A percentile compares a stretch with the other conserved stretches of the same genome.
phyloP scores from a whole-genome alignment of 2,113 vertebrate species.

The Nymphicus hollandicus region DNA sequence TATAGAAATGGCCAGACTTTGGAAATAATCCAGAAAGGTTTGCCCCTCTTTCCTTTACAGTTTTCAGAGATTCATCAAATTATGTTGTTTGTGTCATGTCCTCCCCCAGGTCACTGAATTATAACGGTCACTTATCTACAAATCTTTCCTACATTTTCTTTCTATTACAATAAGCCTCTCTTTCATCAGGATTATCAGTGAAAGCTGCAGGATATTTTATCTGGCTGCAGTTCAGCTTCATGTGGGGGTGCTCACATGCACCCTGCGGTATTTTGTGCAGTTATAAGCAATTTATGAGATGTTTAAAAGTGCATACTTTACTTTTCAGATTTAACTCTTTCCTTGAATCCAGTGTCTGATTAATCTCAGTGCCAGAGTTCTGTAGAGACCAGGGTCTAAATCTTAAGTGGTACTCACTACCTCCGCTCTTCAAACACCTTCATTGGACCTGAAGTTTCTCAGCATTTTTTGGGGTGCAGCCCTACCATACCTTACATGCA shows the following conservation, averaged over 20 bases:
- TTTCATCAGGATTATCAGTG: slow-evolving; percentile 44
- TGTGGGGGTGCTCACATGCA: slow-evolving; percentile 25
- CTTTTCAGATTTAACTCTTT: slow-evolving; percentile 41
- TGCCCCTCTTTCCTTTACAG: background rate
- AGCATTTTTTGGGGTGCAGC: background rate
- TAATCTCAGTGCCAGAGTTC: background rate
- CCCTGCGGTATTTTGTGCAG: slow-evolving; percentile 29
- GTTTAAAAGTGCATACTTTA: background rate
- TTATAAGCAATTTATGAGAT: slow-evolving; percentile 39
- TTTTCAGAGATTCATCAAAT: background rate
- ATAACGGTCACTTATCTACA: slow-evolving; percentile 11
- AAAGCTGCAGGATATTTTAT: slow-evolving; percentile 53
- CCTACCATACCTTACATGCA: background rate
- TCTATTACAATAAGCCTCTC: slow-evolving; percentile 19
- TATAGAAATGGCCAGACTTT: background rate
- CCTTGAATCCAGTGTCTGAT: background rate
- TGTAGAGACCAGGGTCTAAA: background rate
- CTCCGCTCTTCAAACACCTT: background rate
- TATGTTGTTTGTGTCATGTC: background rate
- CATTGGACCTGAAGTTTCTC: background rate
- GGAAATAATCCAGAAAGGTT: background rate
- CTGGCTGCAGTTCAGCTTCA: slow-evolving; percentile 39
- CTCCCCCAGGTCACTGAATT: background rate
- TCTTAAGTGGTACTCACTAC: background rate
- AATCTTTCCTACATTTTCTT: slow-evolving; percentile 37